Base-by-base conservation (phyloP, 2,113 vertebrate genomes). In the Suricata suricatta region DNA sequence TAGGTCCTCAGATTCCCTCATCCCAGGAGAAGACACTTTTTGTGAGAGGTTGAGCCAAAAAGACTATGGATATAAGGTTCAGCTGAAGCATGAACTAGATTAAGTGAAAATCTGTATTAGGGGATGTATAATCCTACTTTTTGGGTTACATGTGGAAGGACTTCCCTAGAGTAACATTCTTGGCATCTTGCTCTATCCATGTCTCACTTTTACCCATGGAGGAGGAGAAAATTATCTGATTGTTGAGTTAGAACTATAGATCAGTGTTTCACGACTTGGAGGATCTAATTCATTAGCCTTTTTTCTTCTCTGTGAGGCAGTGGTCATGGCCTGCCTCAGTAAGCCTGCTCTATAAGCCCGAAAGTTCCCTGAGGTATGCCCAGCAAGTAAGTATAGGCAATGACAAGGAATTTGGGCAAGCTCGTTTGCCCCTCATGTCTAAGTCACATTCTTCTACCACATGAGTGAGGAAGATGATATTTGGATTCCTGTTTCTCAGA, bases 361-460 rank as follows among this genome's bases (percentile, higher is more conserved):
- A 91, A 88, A 23, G 19, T 64, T 76, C 35, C 57, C 23, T 47
- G 9, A 84, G 29, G 29, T 52, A 25, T 93, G 52, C 74, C 71
- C 50, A 33, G 41, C 29, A 31, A 52, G 44, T 63, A 52, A 21
- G 25, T 63, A 54, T 87, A 87, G 3, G 17, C 7, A 52, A 77
- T 33, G 50, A 13, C 50, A 76, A 57, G 8, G 44, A 68, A 97
- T 23, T 74, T 74, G 60, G 92, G 27, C 35, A 93, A 84, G n/a
- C 5, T 47, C 27, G 81, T 74, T 84, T 87, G n/a, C 17, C 38
- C 31, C 54, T 90, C 8, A 69, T 17, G 68, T 41, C 54, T 57
- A 84, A 96, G 27, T 33, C 23, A 57, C 50, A 81, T 72, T 83
- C 38, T 96, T 96, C 14, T 81, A 90, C 23, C 63, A 64, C 71